Evolutionary conservation across 1,140 invertebrate species (phyloP).

Genomic region (Pseudomyrmex sp.): DNA sequence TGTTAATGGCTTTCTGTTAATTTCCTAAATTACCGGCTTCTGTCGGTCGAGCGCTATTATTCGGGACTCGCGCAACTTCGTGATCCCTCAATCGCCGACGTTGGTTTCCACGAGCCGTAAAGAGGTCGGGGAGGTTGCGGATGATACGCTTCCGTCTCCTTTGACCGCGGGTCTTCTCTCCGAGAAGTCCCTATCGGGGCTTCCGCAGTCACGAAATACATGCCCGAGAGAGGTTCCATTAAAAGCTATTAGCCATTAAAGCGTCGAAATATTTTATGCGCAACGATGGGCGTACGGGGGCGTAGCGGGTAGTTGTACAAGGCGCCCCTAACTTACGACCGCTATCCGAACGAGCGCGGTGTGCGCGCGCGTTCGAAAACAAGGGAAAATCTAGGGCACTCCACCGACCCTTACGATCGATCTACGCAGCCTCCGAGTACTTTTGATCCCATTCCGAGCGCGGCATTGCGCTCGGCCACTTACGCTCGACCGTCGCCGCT

Average conservation of each 20-base stretch:
- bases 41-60: slow-evolving; percentile 1
- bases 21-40: not conserved
- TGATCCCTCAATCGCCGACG: not conserved
- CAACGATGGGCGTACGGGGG: slow-evolving; percentile 65
- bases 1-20: not conserved
- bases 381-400: slow-evolving; percentile 68
- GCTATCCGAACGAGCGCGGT: slow-evolving; percentile 48
- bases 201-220: slow-evolving; percentile 62
- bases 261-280: slow-evolving; percentile 80
- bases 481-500: slow-evolving; percentile 22
- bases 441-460: slow-evolving; percentile 45
- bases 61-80: not conserved
- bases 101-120: slow-evolving; percentile 30
- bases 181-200: slow-evolving; percentile 34
- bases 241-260: slow-evolving; percentile 81
- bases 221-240: slow-evolving; percentile 72
- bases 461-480: slow-evolving; percentile 34
- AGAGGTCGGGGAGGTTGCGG: not conserved
- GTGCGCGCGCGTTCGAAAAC: slow-evolving; percentile 65
- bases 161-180: slow-evolving; percentile 36
- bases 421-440: slow-evolving; percentile 54
- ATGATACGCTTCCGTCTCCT: slow-evolving; percentile 47
- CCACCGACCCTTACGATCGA: slow-evolving; percentile 46
- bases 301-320: slow-evolving; percentile 70
- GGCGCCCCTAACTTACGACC: slow-evolving; percentile 61